Conservation (phyloP, 2,797 vertebrate species). For the Cossypha niveicapilla region DNA sequence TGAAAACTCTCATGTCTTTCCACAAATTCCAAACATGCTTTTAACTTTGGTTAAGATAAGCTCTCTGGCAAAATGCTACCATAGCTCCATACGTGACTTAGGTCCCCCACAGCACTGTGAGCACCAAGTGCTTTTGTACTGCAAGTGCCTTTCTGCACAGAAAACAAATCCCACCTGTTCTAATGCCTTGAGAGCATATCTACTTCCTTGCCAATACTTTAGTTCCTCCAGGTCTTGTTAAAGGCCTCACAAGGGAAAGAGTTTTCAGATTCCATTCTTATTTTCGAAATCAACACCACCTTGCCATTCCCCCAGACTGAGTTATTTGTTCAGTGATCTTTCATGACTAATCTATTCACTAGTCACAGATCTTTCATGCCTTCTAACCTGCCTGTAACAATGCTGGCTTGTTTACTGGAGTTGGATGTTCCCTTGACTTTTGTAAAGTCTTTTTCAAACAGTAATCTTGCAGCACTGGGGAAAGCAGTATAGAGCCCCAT, state of each 20-base stretch:
- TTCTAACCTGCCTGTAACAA: background rate
- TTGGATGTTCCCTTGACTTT: background rate
- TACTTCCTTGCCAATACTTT: background rate
- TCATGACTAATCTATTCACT: background rate
- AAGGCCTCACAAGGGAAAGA: background rate
- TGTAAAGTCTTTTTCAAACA: background rate
- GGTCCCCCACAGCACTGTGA: fast-evolving
- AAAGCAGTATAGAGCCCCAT: background rate
- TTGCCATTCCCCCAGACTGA: background rate
- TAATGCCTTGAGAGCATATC: background rate
- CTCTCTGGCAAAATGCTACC: background rate
- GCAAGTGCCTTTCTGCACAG: background rate
- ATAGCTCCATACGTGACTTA: background rate
- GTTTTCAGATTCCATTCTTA: background rate
- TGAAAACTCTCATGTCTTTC: background rate
- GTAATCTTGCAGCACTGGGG: background rate
- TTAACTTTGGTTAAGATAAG: background rate
- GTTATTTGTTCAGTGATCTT: background rate
- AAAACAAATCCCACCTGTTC: background rate
- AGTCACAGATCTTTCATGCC: background rate
- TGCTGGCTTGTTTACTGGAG: background rate
- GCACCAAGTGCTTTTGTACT: background rate
- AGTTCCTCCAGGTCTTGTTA: background rate
- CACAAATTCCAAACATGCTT: background rate
- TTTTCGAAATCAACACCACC: background rate